Percentiles rank a stretch among this genome's conserved stretches.
Conservation (phyloP, 2,797 vertebrate species). For the Pangasius djambal region DNA sequence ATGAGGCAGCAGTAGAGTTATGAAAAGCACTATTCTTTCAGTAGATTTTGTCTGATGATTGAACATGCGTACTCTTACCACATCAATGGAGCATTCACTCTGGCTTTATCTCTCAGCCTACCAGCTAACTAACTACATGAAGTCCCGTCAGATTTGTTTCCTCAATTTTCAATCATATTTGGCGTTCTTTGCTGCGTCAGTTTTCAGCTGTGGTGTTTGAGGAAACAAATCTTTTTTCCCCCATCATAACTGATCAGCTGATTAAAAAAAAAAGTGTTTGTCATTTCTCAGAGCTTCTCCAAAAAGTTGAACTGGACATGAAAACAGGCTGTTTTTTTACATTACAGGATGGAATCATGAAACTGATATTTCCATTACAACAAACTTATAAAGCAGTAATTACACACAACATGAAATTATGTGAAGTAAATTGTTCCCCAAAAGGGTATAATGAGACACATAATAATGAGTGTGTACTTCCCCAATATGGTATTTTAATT, state of each 20-base stretch:
- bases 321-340: not conserved
- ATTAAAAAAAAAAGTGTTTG: not conserved
- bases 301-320: not conserved
- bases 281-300: not conserved
- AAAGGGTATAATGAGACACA: not conserved
- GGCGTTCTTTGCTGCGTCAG: not conserved
- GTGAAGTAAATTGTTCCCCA: conserved; percentile 4
- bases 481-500: not conserved
- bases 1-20: not conserved
- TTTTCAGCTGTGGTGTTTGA: not conserved
- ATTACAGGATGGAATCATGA: not conserved
- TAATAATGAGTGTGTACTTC: not conserved
- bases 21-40: not conserved
- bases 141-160: conserved; percentile 1
- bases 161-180: not conserved
- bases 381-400: not conserved
- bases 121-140: not conserved
- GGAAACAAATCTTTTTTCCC: not conserved
- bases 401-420: not conserved
- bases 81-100: not conserved
- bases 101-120: not conserved
- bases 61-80: not conserved
- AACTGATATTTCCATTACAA: not conserved
- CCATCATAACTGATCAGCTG: not conserved
- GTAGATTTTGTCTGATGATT: not conserved